A percentile compares a stretch with the other conserved stretches of the same genome.
Conservation (phyloP, 1,140 invertebrate genomes). For the Diploscapter pachys region DNA sequence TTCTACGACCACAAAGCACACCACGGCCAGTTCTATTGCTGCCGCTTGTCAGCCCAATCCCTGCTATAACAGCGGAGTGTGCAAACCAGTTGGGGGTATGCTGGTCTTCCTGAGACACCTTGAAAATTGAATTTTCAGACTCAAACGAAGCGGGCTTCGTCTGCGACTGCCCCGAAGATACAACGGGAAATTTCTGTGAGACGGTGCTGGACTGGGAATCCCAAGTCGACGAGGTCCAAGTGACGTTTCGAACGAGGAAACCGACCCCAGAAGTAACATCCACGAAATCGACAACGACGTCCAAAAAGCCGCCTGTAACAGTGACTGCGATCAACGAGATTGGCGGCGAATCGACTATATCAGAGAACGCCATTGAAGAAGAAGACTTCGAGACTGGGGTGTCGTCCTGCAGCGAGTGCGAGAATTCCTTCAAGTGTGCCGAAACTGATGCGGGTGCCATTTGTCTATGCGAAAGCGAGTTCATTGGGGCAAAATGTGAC, state of each 20-base stretch:
- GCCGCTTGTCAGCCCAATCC: conserved; percentile 26
- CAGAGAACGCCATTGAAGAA: too few species aligned
- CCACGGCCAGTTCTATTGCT: conserved; percentile 9
- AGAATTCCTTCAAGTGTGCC: conserved; percentile 13
- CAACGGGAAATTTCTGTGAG: conserved; percentile 30
- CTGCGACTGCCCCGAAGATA: conserved; percentile 23
- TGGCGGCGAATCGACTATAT: too few species aligned
- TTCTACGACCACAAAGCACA: too few species aligned
- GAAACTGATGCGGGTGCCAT: conserved; percentile 18
- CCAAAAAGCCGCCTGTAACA: too few species aligned
- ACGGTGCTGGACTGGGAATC: neutral
- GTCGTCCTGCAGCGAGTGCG: conserved; percentile 20
- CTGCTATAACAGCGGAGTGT: conserved; percentile 32
- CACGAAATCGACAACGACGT: too few species aligned
- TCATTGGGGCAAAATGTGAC: conserved; percentile 26
- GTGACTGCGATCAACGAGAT: too few species aligned
- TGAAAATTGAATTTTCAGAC: conserved; percentile 9
- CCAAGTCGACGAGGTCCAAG: conserved; percentile 8
- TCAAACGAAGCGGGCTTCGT: conserved; percentile 21
- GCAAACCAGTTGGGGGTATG: conserved; percentile 23
- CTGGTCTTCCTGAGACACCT: neutral
- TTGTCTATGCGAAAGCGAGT: conserved; percentile 19
- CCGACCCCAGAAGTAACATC: too few species aligned
- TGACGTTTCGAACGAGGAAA: neutral
- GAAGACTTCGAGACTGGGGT: neutral